A percentile compares a stretch with the other conserved stretches of the same genome.
These are phyloP conservation scores for Arrhopalites spinosus DNA, from an alignment of 2,888 invertebrate genomes.

Conservation along the genomic window DNA sequence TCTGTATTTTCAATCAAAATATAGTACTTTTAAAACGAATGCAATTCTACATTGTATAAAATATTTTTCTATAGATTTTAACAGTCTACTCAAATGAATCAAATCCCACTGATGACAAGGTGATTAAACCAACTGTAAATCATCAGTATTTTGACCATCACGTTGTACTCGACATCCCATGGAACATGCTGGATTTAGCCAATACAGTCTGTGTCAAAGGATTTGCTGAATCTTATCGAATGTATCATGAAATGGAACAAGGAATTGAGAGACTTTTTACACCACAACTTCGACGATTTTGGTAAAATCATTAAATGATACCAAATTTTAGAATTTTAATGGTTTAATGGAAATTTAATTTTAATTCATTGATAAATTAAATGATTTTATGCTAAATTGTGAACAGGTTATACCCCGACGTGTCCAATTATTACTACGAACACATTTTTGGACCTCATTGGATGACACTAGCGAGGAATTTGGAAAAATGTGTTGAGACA, in stretches of 20 bases:
- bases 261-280: constrained; percentile 46
- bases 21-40: no score
- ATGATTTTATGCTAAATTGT: no score
- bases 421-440: constrained; percentile 33
- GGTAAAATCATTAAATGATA: constrained; percentile 33
- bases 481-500: constrained; percentile 44
- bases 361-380: no score
- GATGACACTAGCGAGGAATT: constrained; percentile 37
- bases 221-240: constrained; percentile 42
- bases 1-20: no score
- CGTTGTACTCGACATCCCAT: constrained; percentile 38
- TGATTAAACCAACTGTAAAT: background rate
- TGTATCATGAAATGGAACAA: constrained; percentile 48
- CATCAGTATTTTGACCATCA: constrained; percentile 24
- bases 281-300: constrained; percentile 39
- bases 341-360: background rate
- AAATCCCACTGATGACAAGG: background rate
- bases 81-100: background rate
- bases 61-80: background rate
- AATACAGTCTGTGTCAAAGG: constrained; percentile 36
- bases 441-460: constrained; percentile 43
- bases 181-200: constrained; percentile 48
- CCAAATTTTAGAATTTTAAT: background rate
- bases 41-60: no score
- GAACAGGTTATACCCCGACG: constrained; percentile 31